Evolutionary conservation across 2,113 vertebrate genomes (phyloP), one percentile per base, ranked within the genome.

Genomic region (Pollimyrus isidori): DNA sequence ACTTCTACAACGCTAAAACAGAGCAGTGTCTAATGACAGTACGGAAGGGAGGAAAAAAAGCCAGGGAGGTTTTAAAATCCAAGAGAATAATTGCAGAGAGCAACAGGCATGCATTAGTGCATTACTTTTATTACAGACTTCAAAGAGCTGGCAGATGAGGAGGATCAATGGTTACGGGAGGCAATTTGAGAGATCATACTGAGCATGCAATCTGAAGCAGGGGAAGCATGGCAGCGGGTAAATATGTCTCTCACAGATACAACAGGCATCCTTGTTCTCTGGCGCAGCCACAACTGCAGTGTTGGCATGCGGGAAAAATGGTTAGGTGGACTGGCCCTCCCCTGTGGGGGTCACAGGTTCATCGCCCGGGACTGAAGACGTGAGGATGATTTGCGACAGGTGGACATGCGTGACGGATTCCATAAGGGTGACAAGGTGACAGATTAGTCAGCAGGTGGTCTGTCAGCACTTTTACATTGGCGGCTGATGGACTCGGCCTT

Each of bases 141-240:
- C 89, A 89, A 89, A 89, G 83, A 58, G 58, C 58, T 86, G 84
- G 53, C 26, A 89, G 83, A 86, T 80, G 82, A 56, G 65, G 53
- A 42, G 62, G 83, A 73, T 87, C 89, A 52, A 89, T 87, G 65
- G 58, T 53, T 89, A 86, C 5, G 65, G 73, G 84, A 89, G 83
- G 83, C 48, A 89, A 89, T 89, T 89, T 89, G 39, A 46, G 56
- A 73, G 58, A 89, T 86, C 17, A 87, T 89, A 86, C 35, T 89
- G 62, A 87, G 65, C 52, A 45, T 50, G 84, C 89, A 89, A 52
- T 89, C 58, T 50, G 62, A 87, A 65, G 89, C 56, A 85, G 56
- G 62, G 76, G 82, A 89, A 58, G 53, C 52, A 35, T 83, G 58
- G 49, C 30, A 35, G 85, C 15, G 82, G 52, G 83, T 69, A 89